These are phyloP conservation scores for Tenodera sinensis DNA, from an alignment of 2,888 invertebrate genomes.

Conservation along the genomic window DNA sequence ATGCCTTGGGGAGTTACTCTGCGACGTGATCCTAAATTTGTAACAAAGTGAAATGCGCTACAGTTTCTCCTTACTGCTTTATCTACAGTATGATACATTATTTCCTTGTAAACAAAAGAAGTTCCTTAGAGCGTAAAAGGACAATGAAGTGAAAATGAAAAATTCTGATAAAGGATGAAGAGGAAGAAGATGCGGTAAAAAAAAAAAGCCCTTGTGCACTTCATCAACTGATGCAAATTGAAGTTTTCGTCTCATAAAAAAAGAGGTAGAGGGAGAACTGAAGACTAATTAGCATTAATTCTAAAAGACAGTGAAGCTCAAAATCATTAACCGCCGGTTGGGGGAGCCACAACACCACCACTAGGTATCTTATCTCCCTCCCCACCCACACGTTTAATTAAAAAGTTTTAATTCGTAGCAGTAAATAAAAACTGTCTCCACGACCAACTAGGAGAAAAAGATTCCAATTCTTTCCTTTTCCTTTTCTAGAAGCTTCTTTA, in stretches of 20 bases:
- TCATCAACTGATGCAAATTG: conserved; percentile 19
- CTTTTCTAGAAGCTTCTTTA: background rate
- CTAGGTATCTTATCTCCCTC: background rate
- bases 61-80: background rate
- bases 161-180: background rate
- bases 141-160: conserved; percentile 16
- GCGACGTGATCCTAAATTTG: background rate
- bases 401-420: conserved; percentile 31
- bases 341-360: background rate
- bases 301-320: conserved; percentile 19
- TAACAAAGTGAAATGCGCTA: background rate
- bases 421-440: conserved; percentile 30
- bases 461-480: background rate
- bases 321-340: conserved; percentile 20
- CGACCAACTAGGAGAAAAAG: background rate
- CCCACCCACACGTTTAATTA: conserved; percentile 26
- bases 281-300: conserved; percentile 27
- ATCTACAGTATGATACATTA: conserved; percentile 4
- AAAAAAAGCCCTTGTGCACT: background rate
- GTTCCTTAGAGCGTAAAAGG: conserved; percentile 4
- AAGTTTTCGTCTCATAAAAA: conserved; percentile 16
- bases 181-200: background rate
- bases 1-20: background rate
- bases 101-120: background rate
- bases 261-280: background rate